Conservation (phyloP, 37 sponge, comb jelly and placozoan genomes). For the Geodia barretti region DNA sequence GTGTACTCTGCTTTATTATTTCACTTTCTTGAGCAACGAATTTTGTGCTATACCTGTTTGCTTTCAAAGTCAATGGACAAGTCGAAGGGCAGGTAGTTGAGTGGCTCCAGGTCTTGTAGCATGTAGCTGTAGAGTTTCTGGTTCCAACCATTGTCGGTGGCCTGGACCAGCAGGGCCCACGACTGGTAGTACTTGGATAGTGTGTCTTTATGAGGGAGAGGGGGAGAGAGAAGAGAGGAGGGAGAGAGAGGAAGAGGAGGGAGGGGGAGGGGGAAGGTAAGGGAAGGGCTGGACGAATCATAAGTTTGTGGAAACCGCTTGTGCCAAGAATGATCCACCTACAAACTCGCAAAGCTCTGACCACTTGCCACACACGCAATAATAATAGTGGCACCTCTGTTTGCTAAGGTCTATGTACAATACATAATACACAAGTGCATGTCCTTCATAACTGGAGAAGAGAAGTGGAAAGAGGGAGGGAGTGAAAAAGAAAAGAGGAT, state of each 20-base stretch:
- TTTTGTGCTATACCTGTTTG: constrained; percentile 21
- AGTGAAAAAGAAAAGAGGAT: too few relatives aligned
- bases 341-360: too few relatives aligned
- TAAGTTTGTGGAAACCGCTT: too few relatives aligned
- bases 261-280: constrained; percentile 1
- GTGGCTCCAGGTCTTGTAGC: constrained; percentile 69
- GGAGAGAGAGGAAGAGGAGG: not conserved
- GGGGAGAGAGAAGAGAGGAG: not conserved
- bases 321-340: not conserved
- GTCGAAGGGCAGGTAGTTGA: constrained; percentile 69
- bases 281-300: not conserved
- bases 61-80: constrained; percentile 73
- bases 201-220: too few relatives aligned
- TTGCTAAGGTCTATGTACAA: too few relatives aligned
- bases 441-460: too few relatives aligned
- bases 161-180: constrained; percentile 46
- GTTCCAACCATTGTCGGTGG: not conserved
- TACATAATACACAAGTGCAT: too few relatives aligned
- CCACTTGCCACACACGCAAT: too few relatives aligned
- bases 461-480: too few relatives aligned
- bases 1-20: not conserved
- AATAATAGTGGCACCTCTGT: too few relatives aligned
- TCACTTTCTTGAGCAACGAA: too few relatives aligned
- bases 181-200: constrained; percentile 71
- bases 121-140: constrained; percentile 56